phyloP scores from a whole-genome alignment of 2,888 invertebrate species.

The Desoria tigrina region DNA sequence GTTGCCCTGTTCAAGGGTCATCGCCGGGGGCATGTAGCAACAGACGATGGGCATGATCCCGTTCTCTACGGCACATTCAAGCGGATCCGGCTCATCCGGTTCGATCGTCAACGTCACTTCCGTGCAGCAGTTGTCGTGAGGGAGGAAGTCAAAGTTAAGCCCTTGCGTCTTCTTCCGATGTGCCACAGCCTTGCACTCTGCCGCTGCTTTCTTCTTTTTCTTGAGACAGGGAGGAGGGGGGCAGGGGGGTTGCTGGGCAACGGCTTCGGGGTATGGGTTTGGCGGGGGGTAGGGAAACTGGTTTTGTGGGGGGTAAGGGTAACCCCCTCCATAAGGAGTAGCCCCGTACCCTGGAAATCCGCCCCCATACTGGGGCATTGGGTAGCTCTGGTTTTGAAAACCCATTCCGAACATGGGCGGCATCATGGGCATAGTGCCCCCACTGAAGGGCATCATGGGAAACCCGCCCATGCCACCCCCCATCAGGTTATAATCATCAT shows the following conservation, averaged over 20 bases:
- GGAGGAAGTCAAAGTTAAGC: constrained; percentile 39
- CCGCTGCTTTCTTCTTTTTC: constrained; percentile 4
- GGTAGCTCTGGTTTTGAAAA: too few species aligned
- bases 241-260: background rate
- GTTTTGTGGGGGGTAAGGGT: background rate
- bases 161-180: constrained; percentile 25
- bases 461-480: background rate
- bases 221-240: background rate
- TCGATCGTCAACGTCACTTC: constrained; percentile 50
- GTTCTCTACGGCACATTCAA: constrained; percentile 44
- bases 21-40: constrained; percentile 47
- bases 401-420: too few species aligned
- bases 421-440: too few species aligned
- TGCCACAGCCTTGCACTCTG: too few species aligned
- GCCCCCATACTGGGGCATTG: too few species aligned
- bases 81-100: constrained; percentile 46
- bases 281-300: background rate
- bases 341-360: too few species aligned
- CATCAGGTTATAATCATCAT: background rate
- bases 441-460: too few species aligned
- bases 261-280: too few species aligned
- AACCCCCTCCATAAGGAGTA: too few species aligned
- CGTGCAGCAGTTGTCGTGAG: constrained; percentile 38
- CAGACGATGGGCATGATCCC: constrained; percentile 49
- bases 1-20: too few species aligned